Base-by-base conservation (phyloP, 2,888 invertebrate genomes). In the Latheticus oryzae region DNA sequence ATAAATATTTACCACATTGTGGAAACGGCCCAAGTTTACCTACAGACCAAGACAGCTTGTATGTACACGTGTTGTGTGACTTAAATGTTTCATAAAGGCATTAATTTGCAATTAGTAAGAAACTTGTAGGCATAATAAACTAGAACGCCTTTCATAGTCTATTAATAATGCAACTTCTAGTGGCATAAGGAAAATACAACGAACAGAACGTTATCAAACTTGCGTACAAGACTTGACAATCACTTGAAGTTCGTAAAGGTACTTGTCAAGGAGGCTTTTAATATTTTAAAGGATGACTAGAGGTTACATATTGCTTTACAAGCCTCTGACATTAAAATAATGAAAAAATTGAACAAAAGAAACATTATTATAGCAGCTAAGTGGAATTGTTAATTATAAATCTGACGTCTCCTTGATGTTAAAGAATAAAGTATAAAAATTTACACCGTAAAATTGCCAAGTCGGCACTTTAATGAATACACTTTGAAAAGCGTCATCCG, bases 1-100 rank as follows among this genome's bases (percentile, higher is more conserved):
- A 53, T 58, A 58, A 58, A 58, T 58, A 58, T 58, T 58, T 58
- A 52, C 58, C 43, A 37, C 47, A 45, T 28, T 33, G 28, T 33
- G 11, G 26, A 8, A 38, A 9, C 30, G 51, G 40, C 12, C 24
- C 24, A 30, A 28, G 21, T 38, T 21, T 48, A 48, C 48, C 48
- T 48, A 19, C 23, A 51, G 17, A 28, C 38, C 37, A 35, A 47
- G 33, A 33, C 26, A 37, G 37, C 35, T 48, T 24, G 23, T 47
- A 24, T 33, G n/a, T 23, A 23, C 47, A 28, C 30, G 12, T 28
- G 38, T 12, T 35, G 23, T 13, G 21, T 26, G 19, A 54, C 33
- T 35, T 54, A 16, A 33, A 54, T 54, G 37, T 54, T 54, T 43
- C 45, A 54, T 45, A 26, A 19, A 5, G 19, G 5, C 54, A 54